Conservation (phyloP, 2,113 vertebrate genomes). For the Variabilichromis moorii region DNA sequence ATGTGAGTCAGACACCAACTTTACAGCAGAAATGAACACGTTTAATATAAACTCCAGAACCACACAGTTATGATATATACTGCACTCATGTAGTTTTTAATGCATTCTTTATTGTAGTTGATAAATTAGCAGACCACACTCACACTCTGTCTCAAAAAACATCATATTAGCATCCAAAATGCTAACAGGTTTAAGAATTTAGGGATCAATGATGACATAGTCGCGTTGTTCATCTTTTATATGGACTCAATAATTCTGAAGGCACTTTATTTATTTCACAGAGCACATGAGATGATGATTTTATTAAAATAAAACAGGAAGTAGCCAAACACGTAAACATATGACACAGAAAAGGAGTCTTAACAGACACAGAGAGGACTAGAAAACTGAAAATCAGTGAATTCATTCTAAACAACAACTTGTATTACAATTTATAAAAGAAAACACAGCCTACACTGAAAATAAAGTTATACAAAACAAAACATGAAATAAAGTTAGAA, state of each 20-base stretch:
- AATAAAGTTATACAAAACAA: not conserved
- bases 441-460: not conserved
- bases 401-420: not conserved
- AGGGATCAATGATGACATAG: not conserved
- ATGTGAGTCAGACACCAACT: not conserved
- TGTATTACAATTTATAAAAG: not conserved
- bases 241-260: not conserved
- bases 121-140: not conserved
- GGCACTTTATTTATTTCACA: not conserved
- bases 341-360: not conserved
- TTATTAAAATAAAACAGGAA: not conserved
- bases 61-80: not conserved
- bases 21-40: not conserved
- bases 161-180: not conserved
- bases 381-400: not conserved
- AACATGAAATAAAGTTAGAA: not conserved
- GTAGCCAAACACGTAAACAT: not conserved
- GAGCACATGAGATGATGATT: not conserved
- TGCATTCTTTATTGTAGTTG: not conserved
- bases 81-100: not conserved
- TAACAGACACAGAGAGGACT: not conserved
- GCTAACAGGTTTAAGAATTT: not conserved
- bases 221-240: not conserved
- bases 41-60: not conserved
- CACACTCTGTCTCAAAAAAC: not conserved